Percentiles rank a stretch among this genome's conserved stretches.
phyloP scores from a whole-genome alignment of 2,888 invertebrate species.

The Drosophila mimetica region DNA sequence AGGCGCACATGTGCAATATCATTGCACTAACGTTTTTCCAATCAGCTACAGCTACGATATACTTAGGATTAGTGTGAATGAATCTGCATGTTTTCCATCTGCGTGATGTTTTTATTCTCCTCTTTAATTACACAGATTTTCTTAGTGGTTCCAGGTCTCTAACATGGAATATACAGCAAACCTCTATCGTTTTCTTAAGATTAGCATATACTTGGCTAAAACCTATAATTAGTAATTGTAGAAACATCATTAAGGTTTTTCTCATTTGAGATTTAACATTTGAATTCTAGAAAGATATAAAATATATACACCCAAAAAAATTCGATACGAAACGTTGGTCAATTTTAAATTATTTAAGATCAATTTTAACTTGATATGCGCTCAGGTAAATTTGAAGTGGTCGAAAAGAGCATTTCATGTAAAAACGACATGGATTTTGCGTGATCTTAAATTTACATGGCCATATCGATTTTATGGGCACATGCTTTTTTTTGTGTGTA shows the following conservation, averaged over 20 bases:
- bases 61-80: conserved; percentile 27
- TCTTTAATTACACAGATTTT: conserved; percentile 11
- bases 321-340: too few species aligned
- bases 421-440: too few species aligned
- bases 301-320: too few species aligned
- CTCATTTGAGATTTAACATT: too few species aligned
- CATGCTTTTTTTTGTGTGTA: not conserved
- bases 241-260: not conserved
- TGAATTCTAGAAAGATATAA: too few species aligned
- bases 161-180: not conserved
- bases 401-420: too few species aligned
- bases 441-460: too few species aligned
- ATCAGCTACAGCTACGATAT: conserved; percentile 24
- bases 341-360: too few species aligned
- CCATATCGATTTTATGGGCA: too few species aligned
- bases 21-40: conserved; percentile 40
- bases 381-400: too few species aligned
- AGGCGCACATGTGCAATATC: conserved; percentile 31
- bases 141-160: not conserved
- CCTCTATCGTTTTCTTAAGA: not conserved
- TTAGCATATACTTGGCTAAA: not conserved
- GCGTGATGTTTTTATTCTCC: conserved; percentile 1
- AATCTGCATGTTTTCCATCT: conserved; percentile 25
- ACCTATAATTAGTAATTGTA: not conserved
- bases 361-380: too few species aligned